Conservation (phyloP, 2,888 invertebrate genomes). For the Tubulanus polymorphus region DNA sequence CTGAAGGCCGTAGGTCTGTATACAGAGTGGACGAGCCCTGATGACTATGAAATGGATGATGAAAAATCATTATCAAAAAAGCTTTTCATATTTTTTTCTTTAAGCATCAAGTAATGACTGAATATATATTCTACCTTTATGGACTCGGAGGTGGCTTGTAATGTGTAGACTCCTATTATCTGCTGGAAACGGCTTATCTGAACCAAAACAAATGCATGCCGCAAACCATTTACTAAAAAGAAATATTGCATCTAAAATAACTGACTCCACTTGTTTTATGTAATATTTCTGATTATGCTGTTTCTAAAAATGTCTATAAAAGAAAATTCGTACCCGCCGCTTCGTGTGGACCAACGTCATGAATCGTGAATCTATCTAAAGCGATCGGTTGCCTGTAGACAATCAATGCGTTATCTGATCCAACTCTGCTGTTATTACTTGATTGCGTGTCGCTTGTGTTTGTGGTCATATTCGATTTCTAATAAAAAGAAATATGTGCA, state of each 20-base stretch:
- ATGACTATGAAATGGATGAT: too few relatives aligned
- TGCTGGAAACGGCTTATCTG: constrained; percentile 57
- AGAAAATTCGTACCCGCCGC: constrained; percentile 28
- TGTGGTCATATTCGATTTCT: too few relatives aligned
- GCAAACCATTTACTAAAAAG: constrained; percentile 43
- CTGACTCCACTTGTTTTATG: not conserved
- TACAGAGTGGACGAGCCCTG: too few relatives aligned
- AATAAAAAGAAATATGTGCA: too few relatives aligned
- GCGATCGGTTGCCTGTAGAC: constrained; percentile 57
- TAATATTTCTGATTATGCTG: not conserved
- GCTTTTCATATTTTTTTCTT: too few relatives aligned
- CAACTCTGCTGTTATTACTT: constrained; percentile 5
- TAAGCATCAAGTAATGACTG: too few relatives aligned
- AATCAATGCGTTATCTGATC: constrained; percentile 25
- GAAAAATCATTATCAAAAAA: too few relatives aligned
- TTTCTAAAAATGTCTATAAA: too few relatives aligned
- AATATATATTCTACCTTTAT: constrained; percentile 50
- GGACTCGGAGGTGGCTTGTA: constrained; percentile 53
- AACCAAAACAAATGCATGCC: constrained; percentile 56
- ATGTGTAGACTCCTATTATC: constrained; percentile 55
- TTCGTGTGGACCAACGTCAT: constrained; percentile 52
- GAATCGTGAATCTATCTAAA: constrained; percentile 56
- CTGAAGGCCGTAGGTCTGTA: not conserved
- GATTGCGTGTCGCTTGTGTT: too few relatives aligned
- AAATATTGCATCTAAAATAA: constrained; percentile 1